Evolutionary conservation across 2,888 invertebrate genomes (phyloP), one percentile per base, ranked within the genome.

Genomic region (Muschampia plurimacula): DNA sequence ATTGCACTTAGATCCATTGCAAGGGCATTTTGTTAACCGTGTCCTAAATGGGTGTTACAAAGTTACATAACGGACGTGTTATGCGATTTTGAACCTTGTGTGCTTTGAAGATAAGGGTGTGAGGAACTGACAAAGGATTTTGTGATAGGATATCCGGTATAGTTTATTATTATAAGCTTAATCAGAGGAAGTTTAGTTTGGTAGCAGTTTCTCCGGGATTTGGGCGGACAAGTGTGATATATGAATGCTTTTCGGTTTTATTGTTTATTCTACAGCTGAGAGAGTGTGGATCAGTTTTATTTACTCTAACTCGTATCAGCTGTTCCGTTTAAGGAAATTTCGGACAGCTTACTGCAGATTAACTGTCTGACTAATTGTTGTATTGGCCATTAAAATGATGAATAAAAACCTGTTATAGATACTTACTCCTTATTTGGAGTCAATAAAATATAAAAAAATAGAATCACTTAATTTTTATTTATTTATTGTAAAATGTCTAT

Each of bases 81-180:
- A 65, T 41, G 57, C n/a, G 39, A 77, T 74, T 76, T 68, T 65
- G 44, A 63, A 73, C 74, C 72, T 72, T 46, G 0, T 46, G 0
- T 36, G 10, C 2, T 0, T 5, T 13, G 13, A 2, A 8, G 1
- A 36, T 60, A 60, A 60, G 36, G 9, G n/a, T 60, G 13, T 6
- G 36, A 6, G 13, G 22, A 15, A 63, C 1, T 44, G 74, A 64
- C 69, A 55, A n/a, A 64, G 44, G 57, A 60, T 69, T 44, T 69
- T 74, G 74, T 74, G 74, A 44, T 68, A 75, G 79, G 82, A 82
- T 83, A 81, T 82, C 81, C 82, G 81, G 75, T 74, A 74, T 79
- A 81, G 83, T 84, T 84, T 84, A 84, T 85, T 84, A 84, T 84
- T 83, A 81, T 83, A 82, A 84, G 84, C 84, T 83, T 85, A 83